Evolutionary conservation across 2,113 vertebrate species (phyloP).

Genomic region (Riparia riparia): DNA sequence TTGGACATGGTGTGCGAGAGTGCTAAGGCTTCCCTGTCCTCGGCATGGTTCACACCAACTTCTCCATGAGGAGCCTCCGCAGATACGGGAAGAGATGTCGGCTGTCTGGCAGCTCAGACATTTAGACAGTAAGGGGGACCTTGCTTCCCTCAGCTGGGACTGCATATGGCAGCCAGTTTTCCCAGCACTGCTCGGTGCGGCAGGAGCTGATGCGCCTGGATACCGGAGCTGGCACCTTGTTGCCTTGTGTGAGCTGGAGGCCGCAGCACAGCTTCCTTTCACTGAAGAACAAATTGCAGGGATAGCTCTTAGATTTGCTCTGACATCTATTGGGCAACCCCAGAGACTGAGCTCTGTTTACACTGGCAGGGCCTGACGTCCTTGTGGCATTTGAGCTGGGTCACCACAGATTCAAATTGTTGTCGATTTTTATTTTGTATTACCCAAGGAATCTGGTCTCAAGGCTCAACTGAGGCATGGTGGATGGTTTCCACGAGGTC

Average conservation of each 20-base stretch:
- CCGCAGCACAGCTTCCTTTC: neutral
- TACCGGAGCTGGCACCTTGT: accelerated
- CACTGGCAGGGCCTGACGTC: conserved; percentile 33
- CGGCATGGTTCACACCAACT: neutral
- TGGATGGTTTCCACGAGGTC: neutral
- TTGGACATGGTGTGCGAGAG: neutral
- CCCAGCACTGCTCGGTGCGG: accelerated
- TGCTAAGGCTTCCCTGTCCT: neutral
- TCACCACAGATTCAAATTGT: neutral
- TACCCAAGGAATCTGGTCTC: neutral
- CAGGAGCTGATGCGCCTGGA: accelerated
- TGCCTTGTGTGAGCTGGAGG: neutral
- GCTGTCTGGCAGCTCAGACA: neutral
- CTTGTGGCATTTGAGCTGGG: conserved; percentile 25
- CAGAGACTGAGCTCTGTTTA: neutral
- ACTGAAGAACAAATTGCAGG: neutral
- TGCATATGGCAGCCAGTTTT: accelerated
- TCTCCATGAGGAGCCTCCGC: neutral
- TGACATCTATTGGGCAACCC: neutral
- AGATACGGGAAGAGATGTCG: neutral
- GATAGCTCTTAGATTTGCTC: conserved; percentile 20
- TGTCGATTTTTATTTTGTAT: conserved; percentile 56
- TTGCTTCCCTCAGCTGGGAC: accelerated
- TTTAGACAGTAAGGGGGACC: neutral
- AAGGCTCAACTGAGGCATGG: neutral